Evolutionary conservation across 2,888 invertebrate genomes (phyloP).

Genomic region (Drosophila rellima): DNA sequence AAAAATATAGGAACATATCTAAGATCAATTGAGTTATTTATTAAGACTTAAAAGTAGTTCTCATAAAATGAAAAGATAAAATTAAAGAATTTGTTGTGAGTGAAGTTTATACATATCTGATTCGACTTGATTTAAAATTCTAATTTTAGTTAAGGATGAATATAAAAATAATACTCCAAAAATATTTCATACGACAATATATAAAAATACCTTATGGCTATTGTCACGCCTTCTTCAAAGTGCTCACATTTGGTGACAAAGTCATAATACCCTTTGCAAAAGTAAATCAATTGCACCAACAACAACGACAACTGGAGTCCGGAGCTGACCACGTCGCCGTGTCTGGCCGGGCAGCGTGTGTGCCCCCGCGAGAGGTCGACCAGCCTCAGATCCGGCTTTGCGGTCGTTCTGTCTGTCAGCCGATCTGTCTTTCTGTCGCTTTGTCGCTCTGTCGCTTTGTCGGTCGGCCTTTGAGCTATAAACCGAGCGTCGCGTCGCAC

Average conservation of each 20-base stretch:
- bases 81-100: no score
- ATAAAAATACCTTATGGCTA: not conserved
- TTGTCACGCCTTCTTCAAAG: not conserved
- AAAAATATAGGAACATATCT: no score
- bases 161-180: not conserved
- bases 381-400: constrained; percentile 72
- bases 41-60: no score
- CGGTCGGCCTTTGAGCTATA: constrained; percentile 58
- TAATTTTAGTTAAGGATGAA: not conserved
- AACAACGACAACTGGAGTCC: constrained; percentile 16
- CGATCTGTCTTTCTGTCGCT: constrained; percentile 16
- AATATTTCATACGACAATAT: not conserved
- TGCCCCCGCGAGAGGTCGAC: constrained; percentile 76
- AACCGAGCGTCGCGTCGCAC: constrained; percentile 48
- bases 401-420: constrained; percentile 39
- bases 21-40: no score
- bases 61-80: no score
- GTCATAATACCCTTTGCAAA: constrained; percentile 5
- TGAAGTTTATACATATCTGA: not conserved
- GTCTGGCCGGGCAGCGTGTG: constrained; percentile 47
- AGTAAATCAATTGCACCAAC: constrained; percentile 13
- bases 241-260: not conserved
- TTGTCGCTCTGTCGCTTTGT: constrained; percentile 19
- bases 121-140: not conserved
- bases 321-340: constrained; percentile 70